Conservation (phyloP, 2,888 invertebrate species). For the Meliscaeva auricollis region DNA sequence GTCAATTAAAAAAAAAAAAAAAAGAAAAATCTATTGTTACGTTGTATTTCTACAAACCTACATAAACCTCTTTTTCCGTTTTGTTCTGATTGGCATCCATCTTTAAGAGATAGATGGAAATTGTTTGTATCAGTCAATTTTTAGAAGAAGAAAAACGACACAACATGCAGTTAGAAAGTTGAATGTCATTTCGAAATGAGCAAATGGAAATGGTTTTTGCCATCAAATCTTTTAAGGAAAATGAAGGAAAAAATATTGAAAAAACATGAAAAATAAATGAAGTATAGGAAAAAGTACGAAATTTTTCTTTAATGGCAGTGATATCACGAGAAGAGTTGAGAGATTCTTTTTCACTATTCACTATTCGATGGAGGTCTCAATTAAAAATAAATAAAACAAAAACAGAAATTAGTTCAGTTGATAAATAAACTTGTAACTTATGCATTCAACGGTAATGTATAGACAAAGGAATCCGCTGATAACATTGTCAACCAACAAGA, state of each 20-base stretch:
- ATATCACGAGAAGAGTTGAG: no score
- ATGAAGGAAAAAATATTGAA: neutral
- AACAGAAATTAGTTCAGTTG: no score
- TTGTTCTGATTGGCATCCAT: conserved; percentile 38
- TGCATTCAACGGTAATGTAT: no score
- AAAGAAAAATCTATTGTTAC: conserved; percentile 1
- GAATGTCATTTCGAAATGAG: conserved; percentile 34
- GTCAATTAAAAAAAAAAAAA: neutral
- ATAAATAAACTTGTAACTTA: no score
- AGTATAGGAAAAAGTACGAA: no score
- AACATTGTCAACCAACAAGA: no score
- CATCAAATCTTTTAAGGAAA: neutral
- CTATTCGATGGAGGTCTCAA: no score
- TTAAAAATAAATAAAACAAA: no score
- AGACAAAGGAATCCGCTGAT: no score
- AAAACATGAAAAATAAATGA: no score
- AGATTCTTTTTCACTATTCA: no score
- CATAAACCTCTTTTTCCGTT: neutral
- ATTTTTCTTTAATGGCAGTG: no score
- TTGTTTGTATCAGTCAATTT: conserved; percentile 2
- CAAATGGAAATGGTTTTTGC: neutral
- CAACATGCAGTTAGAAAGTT: neutral
- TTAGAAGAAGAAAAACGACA: neutral
- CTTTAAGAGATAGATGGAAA: conserved; percentile 7
- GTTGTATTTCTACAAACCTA: neutral